Base-by-base conservation (phyloP, 1,140 invertebrate species). In the Neodiprion fabricii region DNA sequence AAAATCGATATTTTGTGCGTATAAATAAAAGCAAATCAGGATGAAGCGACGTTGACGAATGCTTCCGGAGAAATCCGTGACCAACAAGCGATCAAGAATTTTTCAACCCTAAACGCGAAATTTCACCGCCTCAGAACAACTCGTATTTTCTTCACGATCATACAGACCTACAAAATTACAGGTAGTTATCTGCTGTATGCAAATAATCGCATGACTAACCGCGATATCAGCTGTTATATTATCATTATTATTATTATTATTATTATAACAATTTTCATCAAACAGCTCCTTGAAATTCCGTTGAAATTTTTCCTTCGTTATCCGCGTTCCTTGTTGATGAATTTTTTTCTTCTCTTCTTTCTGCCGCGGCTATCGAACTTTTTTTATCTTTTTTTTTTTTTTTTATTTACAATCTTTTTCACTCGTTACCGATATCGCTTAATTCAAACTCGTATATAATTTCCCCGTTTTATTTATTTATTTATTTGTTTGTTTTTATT, bases 21-120 rank as follows among this genome's bases (percentile, higher is more conserved):
- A 61, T 61, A 61, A 61, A 61, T 61, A 61, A 61, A 61, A 61
- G 28, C 53, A 61, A 61, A 61, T 40, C 28, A 61, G 53, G n/a
- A 17, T 8, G n/a, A 61, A 61, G n/a, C 53, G 53, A 61, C 28
- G 5, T 40, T 61, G 53, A 61, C 53, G 53, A 61, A 61, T 61
- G 5, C 53, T 61, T 61, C 53, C 53, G 53, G 53, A 4, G 28
- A 40, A 40, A 40, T 40, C 5, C 28, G 28, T 40, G 28, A 40
- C 28, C 28, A 2, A 2, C 1, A 40, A 40, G 53, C 9, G 53
- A 17, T 61, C 53, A 9, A 5, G 53, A 61, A 12, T 61, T 61
- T 61, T 61, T 40, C 28, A 40, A 40, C 5, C 28, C 53, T 5
- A 61, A 5, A 9, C 53, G 53, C n/a, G 8, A 61, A 61, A 61